phyloP scores from a whole-genome alignment of 2,797 vertebrate genomes.

The Ceyx erithaca region DNA sequence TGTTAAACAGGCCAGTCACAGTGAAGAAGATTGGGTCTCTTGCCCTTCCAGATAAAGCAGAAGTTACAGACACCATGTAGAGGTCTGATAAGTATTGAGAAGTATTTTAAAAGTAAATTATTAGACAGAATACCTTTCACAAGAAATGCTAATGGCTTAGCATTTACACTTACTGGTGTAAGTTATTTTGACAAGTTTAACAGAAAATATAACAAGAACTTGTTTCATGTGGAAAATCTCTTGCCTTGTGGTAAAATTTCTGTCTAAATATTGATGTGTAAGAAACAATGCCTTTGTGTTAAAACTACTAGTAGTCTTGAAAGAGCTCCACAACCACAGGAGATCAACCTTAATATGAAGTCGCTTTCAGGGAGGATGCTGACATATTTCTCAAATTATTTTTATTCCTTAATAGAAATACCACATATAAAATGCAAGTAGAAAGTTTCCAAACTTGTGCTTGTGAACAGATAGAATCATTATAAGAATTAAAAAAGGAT shows the following conservation, averaged over 20 bases:
- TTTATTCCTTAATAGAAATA: background rate
- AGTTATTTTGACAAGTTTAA: background rate
- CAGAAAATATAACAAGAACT: background rate
- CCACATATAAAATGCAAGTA: background rate
- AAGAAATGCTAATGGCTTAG: background rate
- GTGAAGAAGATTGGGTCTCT: background rate
- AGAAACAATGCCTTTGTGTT: background rate
- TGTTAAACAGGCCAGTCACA: background rate
- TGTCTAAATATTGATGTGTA: background rate
- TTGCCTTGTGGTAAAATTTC: background rate
- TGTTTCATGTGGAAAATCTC: background rate
- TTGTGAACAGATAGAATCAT: background rate
- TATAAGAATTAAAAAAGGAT: rapidly evolving
- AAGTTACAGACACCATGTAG: background rate
- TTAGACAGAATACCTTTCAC: background rate
- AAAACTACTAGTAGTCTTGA: background rate
- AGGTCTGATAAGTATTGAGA: background rate
- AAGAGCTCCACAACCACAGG: background rate
- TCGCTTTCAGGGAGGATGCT: background rate
- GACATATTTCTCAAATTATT: background rate
- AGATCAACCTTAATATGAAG: background rate
- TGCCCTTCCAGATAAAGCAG: background rate
- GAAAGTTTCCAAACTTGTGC: background rate
- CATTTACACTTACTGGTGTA: background rate
- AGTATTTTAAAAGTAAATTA: background rate